These are phyloP conservation scores for Heliocidaris tuberculata DNA, from an alignment of 35 echinoderm and acorn worm genomes.

Conservation along the genomic window DNA sequence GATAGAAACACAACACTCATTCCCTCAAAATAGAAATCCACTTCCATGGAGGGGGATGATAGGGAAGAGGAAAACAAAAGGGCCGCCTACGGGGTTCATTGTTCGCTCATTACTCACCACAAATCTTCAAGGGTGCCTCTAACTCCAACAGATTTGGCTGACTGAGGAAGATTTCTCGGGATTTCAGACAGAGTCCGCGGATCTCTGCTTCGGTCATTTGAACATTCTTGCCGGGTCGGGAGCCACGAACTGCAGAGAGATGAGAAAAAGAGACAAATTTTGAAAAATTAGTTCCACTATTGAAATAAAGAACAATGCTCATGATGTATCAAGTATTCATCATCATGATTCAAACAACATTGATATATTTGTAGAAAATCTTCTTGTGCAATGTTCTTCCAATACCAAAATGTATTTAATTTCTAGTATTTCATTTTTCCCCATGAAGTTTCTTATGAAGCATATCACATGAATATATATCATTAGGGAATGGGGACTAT, in stretches of 20 bases:
- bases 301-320: not conserved
- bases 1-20: not conserved
- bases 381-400: no score
- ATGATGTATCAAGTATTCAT: no score
- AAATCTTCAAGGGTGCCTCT: slow-evolving; percentile 97
- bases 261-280: slow-evolving; percentile 27
- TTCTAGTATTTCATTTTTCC: no score
- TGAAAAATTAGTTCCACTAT: not conserved
- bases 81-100: not conserved
- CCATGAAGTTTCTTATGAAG: no score
- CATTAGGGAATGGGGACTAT: no score
- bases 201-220: slow-evolving; percentile 91
- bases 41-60: not conserved
- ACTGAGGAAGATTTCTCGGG: slow-evolving; percentile 97
- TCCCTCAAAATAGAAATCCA: not conserved
- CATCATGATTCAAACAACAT: no score
- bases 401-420: no score
- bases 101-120: slow-evolving; percentile 77
- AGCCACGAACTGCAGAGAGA: slow-evolving; percentile 74
- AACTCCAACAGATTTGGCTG: slow-evolving; percentile 94
- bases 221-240: slow-evolving; percentile 93
- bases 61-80: not conserved
- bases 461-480: no score
- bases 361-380: no score
- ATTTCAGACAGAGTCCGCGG: slow-evolving; percentile 94